Base-by-base conservation (phyloP, 2,888 invertebrate species). In the Tridacna crocea region DNA sequence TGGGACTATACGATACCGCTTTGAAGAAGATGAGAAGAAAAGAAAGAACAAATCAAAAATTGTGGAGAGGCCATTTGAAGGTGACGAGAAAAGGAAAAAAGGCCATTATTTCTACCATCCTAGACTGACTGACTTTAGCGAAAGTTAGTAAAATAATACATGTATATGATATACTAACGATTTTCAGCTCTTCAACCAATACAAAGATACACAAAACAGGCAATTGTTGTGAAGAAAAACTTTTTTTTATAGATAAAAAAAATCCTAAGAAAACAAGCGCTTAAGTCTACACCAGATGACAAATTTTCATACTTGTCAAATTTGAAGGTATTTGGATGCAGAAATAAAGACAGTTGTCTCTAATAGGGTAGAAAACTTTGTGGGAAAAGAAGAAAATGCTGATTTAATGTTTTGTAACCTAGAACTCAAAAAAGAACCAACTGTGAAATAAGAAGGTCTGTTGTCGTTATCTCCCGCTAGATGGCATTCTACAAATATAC, bases 91-190 rank as follows among this genome's bases (percentile, higher is more conserved):
- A 73, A 66, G 65, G 48, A 82, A 88, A 68, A 92, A 92, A 79
- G 83, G 88, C 48, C 90, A 93, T 75, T 93, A 93, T 77, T 93
- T 93, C 78, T 93, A 91, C 75, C 93, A 93, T 84, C 82, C 92
- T 8, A 81, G 90, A 70, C 81, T 93, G 46, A 90, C 91, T 79
- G 89, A 92, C 65, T 92, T 90, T 80, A 91, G 92, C 84, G 83
- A 90, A 89, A 91, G 93, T 93, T 84, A 77, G 87, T 61, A 61
- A 19, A n/a, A 26, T 26, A 27, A 55, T 27, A 11, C 2, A 24
- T 27, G n/a, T 58, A 10, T 4, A 36, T 36, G 8, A 2, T 36
- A 8, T 36, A 36, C 36, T 22, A n/a, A 24, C 15, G 15, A n/a
- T 58, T 58, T 58, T 58, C 10, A 58, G n/a, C n/a, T 58, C 36